A percentile compares a stretch with the other conserved stretches of the same genome.
Conservation (phyloP, 2,888 invertebrate species). For the Gerris lacustris region DNA sequence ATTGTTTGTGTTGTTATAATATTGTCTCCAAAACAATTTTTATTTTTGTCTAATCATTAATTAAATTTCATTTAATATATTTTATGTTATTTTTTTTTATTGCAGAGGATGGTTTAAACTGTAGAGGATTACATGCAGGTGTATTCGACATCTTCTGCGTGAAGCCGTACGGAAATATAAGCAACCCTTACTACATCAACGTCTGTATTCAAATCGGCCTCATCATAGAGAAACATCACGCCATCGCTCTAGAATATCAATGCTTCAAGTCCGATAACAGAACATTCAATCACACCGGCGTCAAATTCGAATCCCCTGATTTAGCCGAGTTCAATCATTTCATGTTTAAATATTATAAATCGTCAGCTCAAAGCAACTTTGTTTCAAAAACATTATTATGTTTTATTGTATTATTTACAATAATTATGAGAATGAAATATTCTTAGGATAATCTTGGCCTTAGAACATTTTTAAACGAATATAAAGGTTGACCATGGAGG, state of each 20-base stretch:
- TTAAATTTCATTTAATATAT: too few relatives aligned
- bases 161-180: neutral
- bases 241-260: neutral
- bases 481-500: too few relatives aligned
- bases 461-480: too few relatives aligned
- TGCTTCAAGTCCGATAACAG: neutral
- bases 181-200: neutral
- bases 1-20: too few relatives aligned
- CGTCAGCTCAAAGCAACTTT: neutral
- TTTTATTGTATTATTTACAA: too few relatives aligned
- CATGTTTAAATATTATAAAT: neutral
- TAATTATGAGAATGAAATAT: too few relatives aligned
- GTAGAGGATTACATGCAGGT: neutral
- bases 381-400: too few relatives aligned
- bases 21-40: too few relatives aligned
- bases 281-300: neutral
- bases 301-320: neutral
- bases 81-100: too few relatives aligned
- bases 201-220: neutral
- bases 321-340: neutral
- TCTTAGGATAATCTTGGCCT: too few relatives aligned
- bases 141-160: neutral
- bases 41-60: too few relatives aligned
- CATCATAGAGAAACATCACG: neutral
- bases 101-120: neutral